Evolutionary conservation across 2,797 vertebrate genomes (phyloP).

Genomic region (Podarcis siculus): DNA sequence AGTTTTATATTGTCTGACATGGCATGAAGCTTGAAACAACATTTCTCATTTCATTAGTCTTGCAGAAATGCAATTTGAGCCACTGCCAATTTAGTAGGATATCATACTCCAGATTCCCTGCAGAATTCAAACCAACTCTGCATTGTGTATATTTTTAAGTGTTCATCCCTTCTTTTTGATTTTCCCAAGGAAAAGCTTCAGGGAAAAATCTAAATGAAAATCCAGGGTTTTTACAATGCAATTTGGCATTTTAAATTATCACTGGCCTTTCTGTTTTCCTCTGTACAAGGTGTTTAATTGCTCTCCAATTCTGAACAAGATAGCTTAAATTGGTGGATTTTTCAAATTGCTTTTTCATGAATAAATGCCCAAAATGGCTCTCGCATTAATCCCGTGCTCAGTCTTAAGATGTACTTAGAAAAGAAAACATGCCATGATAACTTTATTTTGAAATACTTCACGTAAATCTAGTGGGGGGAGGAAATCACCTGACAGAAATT

Average conservation of each 20-base stretch:
- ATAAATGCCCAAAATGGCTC: slow-evolving; percentile 66
- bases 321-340: slow-evolving; percentile 68
- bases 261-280: slow-evolving; percentile 67
- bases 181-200: slow-evolving; percentile 64
- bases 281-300: slow-evolving; percentile 66
- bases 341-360: slow-evolving; percentile 69
- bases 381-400: slow-evolving; percentile 69
- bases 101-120: slow-evolving; percentile 72
- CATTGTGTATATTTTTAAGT: slow-evolving; percentile 65
- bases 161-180: slow-evolving; percentile 43
- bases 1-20: slow-evolving; percentile 78
- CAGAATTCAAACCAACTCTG: slow-evolving; percentile 66
- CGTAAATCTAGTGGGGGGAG: slow-evolving; percentile 24
- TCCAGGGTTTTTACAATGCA: slow-evolving; percentile 62
- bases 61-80: slow-evolving; percentile 76
- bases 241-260: slow-evolving; percentile 72
- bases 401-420: slow-evolving; percentile 58
- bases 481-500: slow-evolving; percentile 22
- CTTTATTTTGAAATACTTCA: slow-evolving; percentile 57
- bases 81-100: slow-evolving; percentile 70
- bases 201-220: slow-evolving; percentile 73
- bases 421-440: slow-evolving; percentile 27
- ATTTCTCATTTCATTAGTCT: slow-evolving; percentile 81
- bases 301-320: slow-evolving; percentile 59
- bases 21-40: slow-evolving; percentile 78